Base-by-base conservation (phyloP, 2,113 vertebrate genomes). In the Genyomyrus donnyi region DNA sequence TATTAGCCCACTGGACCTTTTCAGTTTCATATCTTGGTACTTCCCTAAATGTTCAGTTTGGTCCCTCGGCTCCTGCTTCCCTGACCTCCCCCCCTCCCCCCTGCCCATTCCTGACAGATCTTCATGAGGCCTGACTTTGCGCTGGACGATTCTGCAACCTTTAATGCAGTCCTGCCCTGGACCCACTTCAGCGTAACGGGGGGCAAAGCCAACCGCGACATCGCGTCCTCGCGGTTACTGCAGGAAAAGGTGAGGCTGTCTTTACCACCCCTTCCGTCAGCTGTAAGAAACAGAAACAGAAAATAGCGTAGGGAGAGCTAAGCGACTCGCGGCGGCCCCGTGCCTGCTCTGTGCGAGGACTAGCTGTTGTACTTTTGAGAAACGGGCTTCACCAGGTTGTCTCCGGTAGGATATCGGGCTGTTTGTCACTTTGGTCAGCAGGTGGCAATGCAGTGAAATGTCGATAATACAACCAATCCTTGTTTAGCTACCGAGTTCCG, bases 121-220 rank as follows among this genome's bases (percentile, higher is more conserved):
- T 99, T 99, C 96, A 96, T 98, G 98, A 99, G 97, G 95, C 98
- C 98, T 21, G 98, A 99, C 91, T 99, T 99, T 94, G 97, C 97
- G 93, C 97, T 99, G 95, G 97, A 99, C 24, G 98, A 99, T 91
- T 96, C 98, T 2, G 91, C 95, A 93, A 99, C 97, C 6, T 99
- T 99, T 95, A 97, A 97, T 94, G 92, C 96, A 0, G 98, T 99
- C 92, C 96, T 99, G 94, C 98, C 98, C 24, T 99, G 98, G 98
- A 97, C 98, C 89, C 98, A 99, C 96, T 99, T 99, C 95, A 97
- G 96, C 95, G 96, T 96, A 1, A 96, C 97, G 77, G 97, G 96
- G 85, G 97, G 98, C 8, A 98, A 97, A 95, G 97, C 96, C 94
- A 97, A 94, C 95, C 94, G 97, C 88, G 98, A 99, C 35, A 93